Evolutionary conservation across 2,113 vertebrate species (phyloP).

Genomic region (Ancistrus triradiatus): DNA sequence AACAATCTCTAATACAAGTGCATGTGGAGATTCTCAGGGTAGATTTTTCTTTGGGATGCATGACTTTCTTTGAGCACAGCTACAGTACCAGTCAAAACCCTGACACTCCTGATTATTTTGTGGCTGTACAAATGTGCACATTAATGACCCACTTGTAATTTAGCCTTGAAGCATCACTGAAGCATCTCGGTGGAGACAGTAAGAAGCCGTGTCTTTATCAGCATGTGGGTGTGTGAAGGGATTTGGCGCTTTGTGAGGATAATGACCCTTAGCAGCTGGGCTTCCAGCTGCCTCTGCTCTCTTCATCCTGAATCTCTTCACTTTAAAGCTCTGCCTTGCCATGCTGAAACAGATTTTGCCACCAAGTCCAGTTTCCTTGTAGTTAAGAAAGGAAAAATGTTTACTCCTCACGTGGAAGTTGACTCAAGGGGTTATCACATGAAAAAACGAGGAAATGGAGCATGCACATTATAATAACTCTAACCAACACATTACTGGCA

Average conservation of each 20-base stretch:
- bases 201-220: neutral
- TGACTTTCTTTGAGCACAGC: too few relatives aligned
- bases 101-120: neutral
- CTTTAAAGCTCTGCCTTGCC: slow-evolving; percentile 4
- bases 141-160: neutral
- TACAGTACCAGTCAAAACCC: neutral
- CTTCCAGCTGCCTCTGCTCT: slow-evolving; percentile 28
- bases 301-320: slow-evolving; percentile 13
- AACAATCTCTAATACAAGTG: too few relatives aligned
- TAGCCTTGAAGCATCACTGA: neutral
- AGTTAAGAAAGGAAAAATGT: neutral
- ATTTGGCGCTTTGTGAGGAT: neutral
- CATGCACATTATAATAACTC: too few relatives aligned
- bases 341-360: neutral
- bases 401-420: neutral
- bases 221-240: slow-evolving; percentile 6
- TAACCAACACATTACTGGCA: too few relatives aligned
- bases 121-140: neutral
- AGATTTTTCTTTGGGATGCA: too few relatives aligned
- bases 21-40: too few relatives aligned
- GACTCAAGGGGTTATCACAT: neutral
- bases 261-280: slow-evolving; percentile 25
- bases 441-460: too few relatives aligned
- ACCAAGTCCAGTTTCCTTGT: neutral
- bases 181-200: neutral